Base-by-base conservation (phyloP, 1,140 invertebrate species). In the Drosophila rhopaloa region DNA sequence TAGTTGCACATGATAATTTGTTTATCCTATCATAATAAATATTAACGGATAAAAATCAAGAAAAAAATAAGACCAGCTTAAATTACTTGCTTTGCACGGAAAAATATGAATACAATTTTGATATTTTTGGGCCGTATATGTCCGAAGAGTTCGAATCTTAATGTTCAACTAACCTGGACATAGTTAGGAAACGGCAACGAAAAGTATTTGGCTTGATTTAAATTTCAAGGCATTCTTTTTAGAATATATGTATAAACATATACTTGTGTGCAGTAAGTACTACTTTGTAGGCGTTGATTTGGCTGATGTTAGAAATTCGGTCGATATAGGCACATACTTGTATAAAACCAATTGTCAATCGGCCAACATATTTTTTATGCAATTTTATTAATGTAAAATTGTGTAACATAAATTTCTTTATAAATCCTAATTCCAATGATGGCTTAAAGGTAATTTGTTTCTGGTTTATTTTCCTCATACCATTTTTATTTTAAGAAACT, bases 371-470 rank as follows among this genome's bases (percentile, higher is more conserved):
- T 5, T n/a, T 47, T 19, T 47, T 6, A 4, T 5, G 5, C 3
- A 19, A 11, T 46, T 19, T 46, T 10, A 9, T 19, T 9, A 10
- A 46, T 11, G 43, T 19, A 10, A 46, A 46, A 4, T 13, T 43
- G 41, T 16, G 6, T 14, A 16, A 8, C 5, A 16, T 43, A 6
- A 61, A 61, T 61, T 57, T 0, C 16, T 57, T 11, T n/a, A 46
- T 61, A 50, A 61, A 62, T 79, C 76, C 37, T 57, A 79, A 79
- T 77, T 77, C 41, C 76, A 76, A 76, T 47, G 27, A 62, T 72
- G 74, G 76, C 60, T 61, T 35, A 40, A 43, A 32, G 5, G 37
- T 16, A n/a, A 14, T 8, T 38, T 41, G 0, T 4, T 8, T 19
- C 13, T 50, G 24, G 2, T 5, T 55, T 41, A 24, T 4, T 24